Conservation (phyloP, 2,888 invertebrate genomes). For the Philhelius pedissequus region DNA sequence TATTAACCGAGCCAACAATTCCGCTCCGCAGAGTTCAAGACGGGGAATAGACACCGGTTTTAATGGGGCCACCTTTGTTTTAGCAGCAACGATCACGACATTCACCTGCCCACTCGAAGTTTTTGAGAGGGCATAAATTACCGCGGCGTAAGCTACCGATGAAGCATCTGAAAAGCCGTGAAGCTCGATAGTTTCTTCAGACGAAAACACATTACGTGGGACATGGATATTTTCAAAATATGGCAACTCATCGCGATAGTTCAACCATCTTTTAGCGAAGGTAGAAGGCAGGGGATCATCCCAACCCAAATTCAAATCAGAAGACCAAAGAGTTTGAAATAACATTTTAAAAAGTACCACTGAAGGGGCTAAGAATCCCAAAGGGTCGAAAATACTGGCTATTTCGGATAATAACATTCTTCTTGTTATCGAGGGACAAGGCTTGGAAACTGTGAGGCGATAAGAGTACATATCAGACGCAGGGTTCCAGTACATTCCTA, state of each 20-base stretch:
- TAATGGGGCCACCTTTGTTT: too few species aligned
- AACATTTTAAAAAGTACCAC: background rate
- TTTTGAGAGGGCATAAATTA: too few species aligned
- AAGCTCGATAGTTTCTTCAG: background rate
- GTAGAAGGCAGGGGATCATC: constrained; percentile 46
- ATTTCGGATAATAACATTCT: background rate
- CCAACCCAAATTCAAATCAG: constrained; percentile 36
- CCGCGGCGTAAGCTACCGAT: too few species aligned
- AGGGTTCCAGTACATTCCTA: constrained; percentile 29
- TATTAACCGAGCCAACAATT: too few species aligned
- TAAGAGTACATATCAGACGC: background rate
- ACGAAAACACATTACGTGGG: background rate
- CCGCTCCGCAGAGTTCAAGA: too few species aligned
- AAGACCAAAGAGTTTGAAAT: constrained; percentile 17
- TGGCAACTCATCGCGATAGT: background rate
- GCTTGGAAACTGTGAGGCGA: background rate
- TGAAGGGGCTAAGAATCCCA: constrained; percentile 9
- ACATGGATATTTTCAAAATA: constrained; percentile 10
- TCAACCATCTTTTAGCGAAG: background rate
- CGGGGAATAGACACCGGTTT: too few species aligned
- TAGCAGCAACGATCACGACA: too few species aligned
- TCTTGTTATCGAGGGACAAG: background rate
- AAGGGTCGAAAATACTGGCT: constrained; percentile 21
- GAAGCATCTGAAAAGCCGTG: constrained; percentile 4
- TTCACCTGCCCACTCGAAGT: too few species aligned